Conservation (phyloP, 2,888 invertebrate genomes). For the Strigamia crassipes region DNA sequence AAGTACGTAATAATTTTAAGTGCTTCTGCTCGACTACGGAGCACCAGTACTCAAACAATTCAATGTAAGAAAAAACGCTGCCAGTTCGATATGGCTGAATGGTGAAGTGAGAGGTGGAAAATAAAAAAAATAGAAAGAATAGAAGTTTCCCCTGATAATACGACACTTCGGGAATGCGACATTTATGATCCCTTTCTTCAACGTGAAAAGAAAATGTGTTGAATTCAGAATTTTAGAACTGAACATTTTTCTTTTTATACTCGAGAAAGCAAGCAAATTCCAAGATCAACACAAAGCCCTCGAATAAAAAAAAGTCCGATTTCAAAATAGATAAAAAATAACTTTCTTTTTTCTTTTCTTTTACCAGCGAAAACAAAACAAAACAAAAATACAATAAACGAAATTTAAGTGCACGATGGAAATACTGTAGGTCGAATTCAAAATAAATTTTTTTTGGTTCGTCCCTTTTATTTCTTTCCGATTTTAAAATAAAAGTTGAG, state of each 20-base stretch:
- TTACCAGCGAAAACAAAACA: background rate
- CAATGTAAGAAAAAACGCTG: background rate
- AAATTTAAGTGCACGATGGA: background rate
- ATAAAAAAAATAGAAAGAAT: background rate
- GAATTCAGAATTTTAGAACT: constrained; percentile 16
- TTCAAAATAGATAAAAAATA: background rate
- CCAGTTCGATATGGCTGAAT: background rate
- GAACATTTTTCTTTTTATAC: constrained; percentile 1
- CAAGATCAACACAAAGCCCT: background rate
- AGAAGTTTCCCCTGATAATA: background rate
- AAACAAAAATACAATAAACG: background rate
- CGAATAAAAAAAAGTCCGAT: background rate
- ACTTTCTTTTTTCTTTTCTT: background rate
- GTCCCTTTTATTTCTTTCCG: too few species aligned
- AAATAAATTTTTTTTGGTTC: background rate
- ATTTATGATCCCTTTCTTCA: background rate
- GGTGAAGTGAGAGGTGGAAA: background rate
- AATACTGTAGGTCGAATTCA: background rate
- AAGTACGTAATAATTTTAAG: too few species aligned
- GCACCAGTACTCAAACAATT: background rate
- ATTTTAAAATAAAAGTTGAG: too few species aligned
- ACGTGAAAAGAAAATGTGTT: constrained; percentile 6
- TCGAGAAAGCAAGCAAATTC: background rate
- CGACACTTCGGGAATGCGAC: background rate
- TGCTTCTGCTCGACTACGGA: background rate